Evolutionary conservation across 2,113 vertebrate genomes (phyloP).

Genomic region (Rana temporaria): DNA sequence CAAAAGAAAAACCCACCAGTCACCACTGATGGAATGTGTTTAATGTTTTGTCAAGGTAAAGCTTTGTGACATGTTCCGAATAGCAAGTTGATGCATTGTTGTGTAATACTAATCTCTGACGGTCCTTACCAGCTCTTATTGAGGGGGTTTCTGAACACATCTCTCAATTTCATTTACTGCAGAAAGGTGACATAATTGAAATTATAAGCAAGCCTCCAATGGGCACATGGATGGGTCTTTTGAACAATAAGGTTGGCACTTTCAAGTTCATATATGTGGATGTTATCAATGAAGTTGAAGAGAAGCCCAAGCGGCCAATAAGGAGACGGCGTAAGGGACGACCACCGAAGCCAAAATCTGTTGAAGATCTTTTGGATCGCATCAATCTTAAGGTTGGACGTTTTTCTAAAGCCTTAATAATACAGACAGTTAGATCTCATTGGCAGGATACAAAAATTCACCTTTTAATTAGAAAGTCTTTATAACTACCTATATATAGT

Average conservation of each 20-base stretch:
- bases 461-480: no score
- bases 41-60: no score
- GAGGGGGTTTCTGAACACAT: background rate
- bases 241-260: conserved; percentile 98
- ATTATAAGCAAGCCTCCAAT: conserved; percentile 99
- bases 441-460: no score
- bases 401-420: background rate
- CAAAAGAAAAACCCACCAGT: no score
- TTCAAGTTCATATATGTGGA: conserved; percentile 99
- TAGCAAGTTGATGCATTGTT: no score
- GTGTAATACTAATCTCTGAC: no score
- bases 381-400: conserved; percentile 90
- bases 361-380: conserved; percentile 94
- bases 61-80: no score
- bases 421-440: no score
- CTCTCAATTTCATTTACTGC: conserved; percentile 33
- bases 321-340: conserved; percentile 88
- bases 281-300: conserved; percentile 89
- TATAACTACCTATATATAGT: no score
- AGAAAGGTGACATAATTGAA: conserved; percentile 98
- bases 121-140: no score
- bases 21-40: no score
- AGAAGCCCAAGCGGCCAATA: conserved; percentile 91
- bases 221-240: conserved; percentile 98
- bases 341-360: conserved; percentile 91